Evolutionary conservation across 2,113 vertebrate species (phyloP).

Genomic region (Hirundichthys speculiger): DNA sequence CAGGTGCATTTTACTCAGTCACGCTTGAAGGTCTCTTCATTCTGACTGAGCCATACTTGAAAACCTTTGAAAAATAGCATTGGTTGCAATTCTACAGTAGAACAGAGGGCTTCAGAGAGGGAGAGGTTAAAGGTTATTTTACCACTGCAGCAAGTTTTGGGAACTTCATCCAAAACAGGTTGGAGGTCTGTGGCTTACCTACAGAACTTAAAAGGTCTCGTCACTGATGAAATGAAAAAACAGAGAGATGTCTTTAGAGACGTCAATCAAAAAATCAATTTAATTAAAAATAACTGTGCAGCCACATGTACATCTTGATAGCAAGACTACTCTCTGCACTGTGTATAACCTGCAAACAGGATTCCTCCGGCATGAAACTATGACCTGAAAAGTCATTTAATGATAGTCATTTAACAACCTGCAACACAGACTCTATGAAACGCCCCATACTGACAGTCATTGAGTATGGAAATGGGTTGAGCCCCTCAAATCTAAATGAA

Average conservation of each 20-base stretch:
- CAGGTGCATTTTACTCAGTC: too few relatives aligned
- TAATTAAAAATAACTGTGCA: neutral
- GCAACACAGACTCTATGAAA: constrained; percentile 11
- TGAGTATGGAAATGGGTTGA: constrained; percentile 36
- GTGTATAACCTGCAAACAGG: neutral
- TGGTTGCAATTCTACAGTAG: neutral
- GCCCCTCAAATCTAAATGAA: constrained; percentile 51
- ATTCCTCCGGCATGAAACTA: neutral
- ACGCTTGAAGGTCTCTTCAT: too few relatives aligned
- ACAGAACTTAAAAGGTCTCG: too few relatives aligned
- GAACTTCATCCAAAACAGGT: neutral
- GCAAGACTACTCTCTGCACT: neutral
- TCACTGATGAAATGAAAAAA: neutral
- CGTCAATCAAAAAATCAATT: too few relatives aligned
- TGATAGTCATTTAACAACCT: neutral
- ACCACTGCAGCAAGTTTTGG: neutral
- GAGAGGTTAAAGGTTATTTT: neutral
- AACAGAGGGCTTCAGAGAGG: neutral
- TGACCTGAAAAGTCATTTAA: neutral
- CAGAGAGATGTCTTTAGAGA: too few relatives aligned
- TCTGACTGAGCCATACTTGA: too few relatives aligned
- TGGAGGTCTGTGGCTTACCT: too few relatives aligned
- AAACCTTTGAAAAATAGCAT: too few relatives aligned
- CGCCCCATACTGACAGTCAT: constrained; percentile 22
- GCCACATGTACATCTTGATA: neutral